phyloP scores from a whole-genome alignment of 2,797 vertebrate genomes.

The Sebastolobus altivelis region DNA sequence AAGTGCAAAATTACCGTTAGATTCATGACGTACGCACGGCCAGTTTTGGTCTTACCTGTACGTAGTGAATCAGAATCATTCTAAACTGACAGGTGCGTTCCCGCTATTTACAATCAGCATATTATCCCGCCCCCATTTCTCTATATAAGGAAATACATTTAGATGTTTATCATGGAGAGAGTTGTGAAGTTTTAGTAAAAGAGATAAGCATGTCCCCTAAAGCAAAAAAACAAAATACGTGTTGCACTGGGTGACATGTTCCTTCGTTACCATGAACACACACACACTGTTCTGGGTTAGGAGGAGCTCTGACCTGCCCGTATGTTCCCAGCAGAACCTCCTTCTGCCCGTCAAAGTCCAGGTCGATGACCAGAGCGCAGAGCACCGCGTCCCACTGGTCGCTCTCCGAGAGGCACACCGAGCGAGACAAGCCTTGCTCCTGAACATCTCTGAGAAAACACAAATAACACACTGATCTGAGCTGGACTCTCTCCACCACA shows the following conservation, averaged over 20 bases:
- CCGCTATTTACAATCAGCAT: too few relatives aligned
- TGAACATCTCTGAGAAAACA: slow-evolving; percentile 86
- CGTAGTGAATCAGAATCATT: too few relatives aligned
- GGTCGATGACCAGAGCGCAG: slow-evolving; percentile 89
- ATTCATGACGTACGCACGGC: too few relatives aligned
- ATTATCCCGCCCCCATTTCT: too few relatives aligned
- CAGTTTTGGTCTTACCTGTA: too few relatives aligned
- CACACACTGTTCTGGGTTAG: not conserved
- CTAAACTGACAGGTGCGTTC: too few relatives aligned
- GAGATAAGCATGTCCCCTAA: too few relatives aligned
- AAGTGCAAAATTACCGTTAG: too few relatives aligned
- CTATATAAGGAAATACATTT: too few relatives aligned
- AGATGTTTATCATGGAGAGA: too few relatives aligned
- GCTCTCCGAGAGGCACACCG: slow-evolving; percentile 86
- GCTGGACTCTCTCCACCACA: not conserved
- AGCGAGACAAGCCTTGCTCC: slow-evolving; percentile 81
- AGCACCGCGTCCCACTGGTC: slow-evolving; percentile 92
- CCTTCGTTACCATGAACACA: not conserved
- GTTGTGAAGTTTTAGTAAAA: too few relatives aligned
- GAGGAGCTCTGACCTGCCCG: slow-evolving; percentile 85
- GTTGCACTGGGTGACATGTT: not conserved
- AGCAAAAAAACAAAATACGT: not conserved
- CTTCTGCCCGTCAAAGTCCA: slow-evolving; percentile 89
- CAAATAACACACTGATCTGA: not conserved
- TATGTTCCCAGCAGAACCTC: slow-evolving; percentile 94